Evolutionary conservation across 2,888 invertebrate species (phyloP), one percentile per base, ranked within the genome.

Genomic region (Aphelenchoides bicaudatus): DNA sequence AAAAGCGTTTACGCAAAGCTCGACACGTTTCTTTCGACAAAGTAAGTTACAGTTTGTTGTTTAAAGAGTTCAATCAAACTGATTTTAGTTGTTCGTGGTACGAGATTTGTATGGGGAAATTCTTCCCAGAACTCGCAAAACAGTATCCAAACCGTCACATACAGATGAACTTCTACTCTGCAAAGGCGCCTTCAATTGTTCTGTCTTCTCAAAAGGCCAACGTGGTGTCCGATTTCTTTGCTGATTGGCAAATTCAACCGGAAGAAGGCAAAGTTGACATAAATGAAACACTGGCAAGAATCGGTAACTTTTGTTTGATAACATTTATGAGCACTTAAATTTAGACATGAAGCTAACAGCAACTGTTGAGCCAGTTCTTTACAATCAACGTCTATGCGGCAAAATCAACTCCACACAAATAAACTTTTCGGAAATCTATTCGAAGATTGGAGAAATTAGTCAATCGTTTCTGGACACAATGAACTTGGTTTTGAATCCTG

Each of bases 111-210:
- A 61, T 74, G 25, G 73, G 73, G 23, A 59, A 49, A 13, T 74
- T 74, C 54, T 74, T 74, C 60, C 60, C 63, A 8, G 57, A 60
- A 39, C 63, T 74, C 8, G 39, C 56, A 27, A 49, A 59, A 2
- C 46, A 59, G 1, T 70, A 71, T 54, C 72, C 74, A 1, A 59
- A 72, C 25, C 43, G 61, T 4, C 67, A 70, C 48, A 59, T 74
- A 10, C 72, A 74, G 48, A 53, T 74, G 16, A 53, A 56, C 37
- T 74, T 74, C 59, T 65, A 69, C 39, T 67, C 70, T 21, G 59
- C 62, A 50, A 23, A 49, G 13, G 43, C 58, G n/a, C 56, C 64
- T 3, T 39, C 39, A 29, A 13, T 51, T 1, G 10, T 13, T 16
- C 13, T 51, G 16, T 13, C 39, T 29, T 46, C 39, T n/a, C n/a